Conservation (phyloP, 2,797 vertebrate species). For the Aldrovandia affinis region DNA sequence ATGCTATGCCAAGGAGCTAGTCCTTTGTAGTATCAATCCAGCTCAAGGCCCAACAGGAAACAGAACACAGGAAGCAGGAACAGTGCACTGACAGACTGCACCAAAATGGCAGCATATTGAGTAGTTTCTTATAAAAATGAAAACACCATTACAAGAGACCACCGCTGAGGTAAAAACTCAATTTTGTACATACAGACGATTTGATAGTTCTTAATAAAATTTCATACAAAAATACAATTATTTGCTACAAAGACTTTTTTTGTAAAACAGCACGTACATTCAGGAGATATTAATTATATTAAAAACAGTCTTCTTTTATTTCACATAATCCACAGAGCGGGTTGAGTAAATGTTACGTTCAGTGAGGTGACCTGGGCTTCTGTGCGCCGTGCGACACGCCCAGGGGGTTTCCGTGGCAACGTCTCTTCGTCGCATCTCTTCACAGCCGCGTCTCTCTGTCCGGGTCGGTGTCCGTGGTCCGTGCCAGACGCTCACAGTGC, state of each 20-base stretch:
- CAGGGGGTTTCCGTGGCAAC: neutral
- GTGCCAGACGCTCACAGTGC: slow-evolving; percentile 52
- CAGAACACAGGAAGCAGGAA: neutral
- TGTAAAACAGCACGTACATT: slow-evolving; percentile 57
- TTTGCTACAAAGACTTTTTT: slow-evolving; percentile 31
- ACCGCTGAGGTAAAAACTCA: slow-evolving; percentile 30
- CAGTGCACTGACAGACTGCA: slow-evolving; percentile 1
- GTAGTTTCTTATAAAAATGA: slow-evolving; percentile 38
- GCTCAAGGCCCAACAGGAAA: neutral
- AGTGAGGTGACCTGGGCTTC: slow-evolving; percentile 58
- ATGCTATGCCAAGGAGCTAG: neutral
- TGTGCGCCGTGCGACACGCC: slow-evolving; percentile 41
- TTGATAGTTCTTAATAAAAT: slow-evolving; percentile 6
- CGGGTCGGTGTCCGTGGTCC: slow-evolving; percentile 56
- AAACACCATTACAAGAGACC: slow-evolving; percentile 24
- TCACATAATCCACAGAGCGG: slow-evolving; percentile 51
- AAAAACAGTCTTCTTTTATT: slow-evolving; percentile 50
- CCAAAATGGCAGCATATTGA: slow-evolving; percentile 20
- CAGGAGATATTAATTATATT: slow-evolving; percentile 54
- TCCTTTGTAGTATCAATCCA: neutral
- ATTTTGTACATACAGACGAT: neutral
- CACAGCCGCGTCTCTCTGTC: slow-evolving; percentile 71
- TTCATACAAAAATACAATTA: slow-evolving; percentile 26
- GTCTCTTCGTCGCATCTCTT: slow-evolving; percentile 37
- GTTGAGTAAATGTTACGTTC: slow-evolving; percentile 54